Conservation (phyloP, 2,797 vertebrate species). For the Phoeniculus purpureus region DNA sequence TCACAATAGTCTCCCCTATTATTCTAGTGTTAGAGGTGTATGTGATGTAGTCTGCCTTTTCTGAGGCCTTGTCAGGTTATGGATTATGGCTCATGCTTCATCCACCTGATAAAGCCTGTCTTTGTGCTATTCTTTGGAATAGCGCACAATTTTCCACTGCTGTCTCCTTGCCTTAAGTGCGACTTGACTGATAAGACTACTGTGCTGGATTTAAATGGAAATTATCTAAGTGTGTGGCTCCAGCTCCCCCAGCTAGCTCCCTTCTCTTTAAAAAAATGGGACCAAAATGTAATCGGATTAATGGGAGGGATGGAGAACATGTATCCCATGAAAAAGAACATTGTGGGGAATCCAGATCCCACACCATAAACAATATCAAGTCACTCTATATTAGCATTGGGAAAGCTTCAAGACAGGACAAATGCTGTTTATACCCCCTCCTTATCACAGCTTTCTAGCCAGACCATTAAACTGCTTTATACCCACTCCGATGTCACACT, state of each 20-base stretch:
- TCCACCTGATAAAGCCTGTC: conserved; percentile 4
- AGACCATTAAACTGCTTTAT: conserved; percentile 22
- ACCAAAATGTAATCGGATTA: conserved; percentile 73
- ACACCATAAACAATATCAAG: conserved; percentile 63
- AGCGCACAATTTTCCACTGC: conserved; percentile 42
- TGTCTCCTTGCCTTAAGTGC: conserved; percentile 34
- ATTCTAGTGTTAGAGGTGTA: conserved; percentile 24
- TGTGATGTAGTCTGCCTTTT: conserved; percentile 38
- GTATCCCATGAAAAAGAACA: conserved; percentile 29
- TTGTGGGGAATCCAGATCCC: conserved; percentile 53
- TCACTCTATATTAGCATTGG: conserved; percentile 29
- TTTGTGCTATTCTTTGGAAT: not conserved
- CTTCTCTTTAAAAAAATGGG: conserved; percentile 31
- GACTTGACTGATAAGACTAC: conserved; percentile 58
- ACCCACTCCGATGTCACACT: not conserved
- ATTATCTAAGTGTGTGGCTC: conserved; percentile 77
- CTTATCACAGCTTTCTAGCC: not conserved
- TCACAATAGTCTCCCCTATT: conserved; percentile 50
- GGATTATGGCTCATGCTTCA: conserved; percentile 66
- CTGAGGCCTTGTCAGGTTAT: conserved; percentile 55
- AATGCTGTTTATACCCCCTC: not conserved
- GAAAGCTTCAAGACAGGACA: conserved; percentile 12
- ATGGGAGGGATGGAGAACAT: conserved; percentile 57
- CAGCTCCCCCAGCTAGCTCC: conserved; percentile 18
- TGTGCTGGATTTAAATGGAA: conserved; percentile 64